These are phyloP conservation scores for Zaprionus lachaisei DNA, from an alignment of 1,140 invertebrate species.

Conservation along the genomic window DNA sequence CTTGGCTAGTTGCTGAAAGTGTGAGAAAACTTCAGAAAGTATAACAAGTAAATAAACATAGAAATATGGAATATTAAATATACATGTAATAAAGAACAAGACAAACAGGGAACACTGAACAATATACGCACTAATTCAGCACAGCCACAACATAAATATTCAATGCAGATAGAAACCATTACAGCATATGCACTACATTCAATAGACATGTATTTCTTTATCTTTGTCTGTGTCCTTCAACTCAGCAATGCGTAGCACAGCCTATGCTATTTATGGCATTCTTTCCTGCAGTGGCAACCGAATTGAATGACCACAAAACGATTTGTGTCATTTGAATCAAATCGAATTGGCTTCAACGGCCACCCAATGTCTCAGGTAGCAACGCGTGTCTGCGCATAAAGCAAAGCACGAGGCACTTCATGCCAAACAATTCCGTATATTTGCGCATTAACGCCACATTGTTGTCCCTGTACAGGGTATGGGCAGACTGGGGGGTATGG, in stretches of 20 bases:
- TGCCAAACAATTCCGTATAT: conserved; percentile 48
- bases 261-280: conserved; percentile 26
- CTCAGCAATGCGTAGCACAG: neutral
- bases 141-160: neutral
- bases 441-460: conserved; percentile 48
- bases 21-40: neutral
- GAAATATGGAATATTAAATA: neutral
- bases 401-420: conserved; percentile 28
- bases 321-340: conserved; percentile 66
- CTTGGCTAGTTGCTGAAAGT: no score
- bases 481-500: no score
- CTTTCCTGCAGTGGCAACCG: conserved; percentile 28
- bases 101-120: neutral
- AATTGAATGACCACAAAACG: conserved; percentile 40
- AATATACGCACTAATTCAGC: neutral
- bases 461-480: neutral
- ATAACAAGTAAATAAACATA: no score
- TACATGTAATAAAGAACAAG: neutral
- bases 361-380: conserved; percentile 42
- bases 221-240: neutral
- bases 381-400: conserved; percentile 46
- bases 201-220: neutral
- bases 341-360: conserved; percentile 60
- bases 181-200: neutral
- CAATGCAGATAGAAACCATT: neutral